Conservation (phyloP, 2,113 vertebrate species). For the Eulemur macaco region DNA sequence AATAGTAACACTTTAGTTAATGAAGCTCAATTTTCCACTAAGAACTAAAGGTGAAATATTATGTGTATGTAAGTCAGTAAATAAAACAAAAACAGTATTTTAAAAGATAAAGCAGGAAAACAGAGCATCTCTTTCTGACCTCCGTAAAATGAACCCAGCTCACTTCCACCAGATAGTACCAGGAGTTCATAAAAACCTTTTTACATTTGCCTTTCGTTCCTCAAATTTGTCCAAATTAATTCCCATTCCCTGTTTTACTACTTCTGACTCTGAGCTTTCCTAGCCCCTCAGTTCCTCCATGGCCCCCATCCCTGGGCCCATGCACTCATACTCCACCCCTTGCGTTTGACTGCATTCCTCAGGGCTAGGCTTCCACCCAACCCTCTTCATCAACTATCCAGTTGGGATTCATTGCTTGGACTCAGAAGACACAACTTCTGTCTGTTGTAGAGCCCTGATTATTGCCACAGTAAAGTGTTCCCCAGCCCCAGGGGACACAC, state of each 20-base stretch:
- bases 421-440: neutral
- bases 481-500: neutral
- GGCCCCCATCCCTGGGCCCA: neutral
- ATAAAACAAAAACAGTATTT: neutral
- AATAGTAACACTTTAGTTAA: neutral
- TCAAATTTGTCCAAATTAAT: neutral
- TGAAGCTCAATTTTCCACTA: conserved; percentile 14
- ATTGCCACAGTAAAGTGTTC: neutral
- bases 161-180: neutral
- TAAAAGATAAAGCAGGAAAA: neutral
- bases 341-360: neutral
- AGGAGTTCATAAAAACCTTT: neutral
- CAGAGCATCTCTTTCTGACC: neutral
- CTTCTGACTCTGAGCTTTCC: neutral
- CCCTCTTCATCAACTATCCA: neutral
- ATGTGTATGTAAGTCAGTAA: neutral
- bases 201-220: neutral
- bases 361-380: neutral
- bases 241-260: neutral
- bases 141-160: neutral
- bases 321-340: neutral
- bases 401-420: neutral
- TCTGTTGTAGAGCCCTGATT: neutral
- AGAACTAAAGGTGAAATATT: neutral
- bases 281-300: neutral